These are phyloP conservation scores for Creontiades dilutus DNA, from an alignment of 2,888 invertebrate species.

Conservation along the genomic window DNA sequence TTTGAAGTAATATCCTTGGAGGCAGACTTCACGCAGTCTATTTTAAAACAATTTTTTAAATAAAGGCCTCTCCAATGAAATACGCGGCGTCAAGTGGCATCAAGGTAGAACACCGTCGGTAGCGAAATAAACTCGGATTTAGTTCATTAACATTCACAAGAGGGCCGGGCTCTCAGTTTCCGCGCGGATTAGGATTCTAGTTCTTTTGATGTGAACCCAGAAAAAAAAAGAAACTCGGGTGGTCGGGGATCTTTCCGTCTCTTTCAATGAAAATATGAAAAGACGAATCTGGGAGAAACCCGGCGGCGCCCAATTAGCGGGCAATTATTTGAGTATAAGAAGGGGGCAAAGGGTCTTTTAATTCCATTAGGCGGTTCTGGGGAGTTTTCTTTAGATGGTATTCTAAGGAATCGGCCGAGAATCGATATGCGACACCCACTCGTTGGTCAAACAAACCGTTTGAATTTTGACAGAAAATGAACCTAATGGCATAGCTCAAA, in stretches of 20 bases:
- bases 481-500: no score
- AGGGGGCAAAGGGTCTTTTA: no score
- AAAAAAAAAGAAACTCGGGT: not conserved
- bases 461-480: no score
- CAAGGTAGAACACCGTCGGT: not conserved
- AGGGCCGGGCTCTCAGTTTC: not conserved
- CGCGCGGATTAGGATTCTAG: not conserved
- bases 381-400: no score
- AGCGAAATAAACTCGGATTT: conserved; percentile 6
- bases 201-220: not conserved
- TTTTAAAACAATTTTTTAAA: conserved; percentile 7
- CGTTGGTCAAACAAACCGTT: no score
- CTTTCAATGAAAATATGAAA: conserved; percentile 9
- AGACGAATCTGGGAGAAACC: not conserved
- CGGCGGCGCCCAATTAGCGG: not conserved
- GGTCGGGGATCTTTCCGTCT: not conserved
- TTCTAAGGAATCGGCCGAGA: no score
- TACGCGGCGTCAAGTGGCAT: not conserved
- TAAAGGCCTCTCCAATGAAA: not conserved
- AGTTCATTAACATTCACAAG: conserved; percentile 25
- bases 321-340: not conserved
- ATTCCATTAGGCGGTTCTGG: no score
- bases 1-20: no score
- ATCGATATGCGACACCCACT: no score
- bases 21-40: not conserved